These are phyloP conservation scores for Pachypanchax playfairii DNA, from an alignment of 2,113 vertebrate genomes.

Conservation along the genomic window DNA sequence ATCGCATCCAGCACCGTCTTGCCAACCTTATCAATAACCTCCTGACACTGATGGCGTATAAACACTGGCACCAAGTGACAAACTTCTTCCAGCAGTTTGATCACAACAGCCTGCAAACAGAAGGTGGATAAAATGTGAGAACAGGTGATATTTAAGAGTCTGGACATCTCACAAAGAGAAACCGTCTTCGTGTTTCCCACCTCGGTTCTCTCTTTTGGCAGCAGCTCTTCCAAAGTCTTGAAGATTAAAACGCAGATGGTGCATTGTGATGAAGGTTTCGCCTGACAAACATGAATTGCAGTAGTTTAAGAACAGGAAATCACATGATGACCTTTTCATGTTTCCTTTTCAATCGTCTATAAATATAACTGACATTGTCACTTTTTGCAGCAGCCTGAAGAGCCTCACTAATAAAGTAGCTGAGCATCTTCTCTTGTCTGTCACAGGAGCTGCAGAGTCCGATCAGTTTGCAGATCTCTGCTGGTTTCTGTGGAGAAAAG, in stretches of 20 bases:
- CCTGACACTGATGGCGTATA: constrained; percentile 74
- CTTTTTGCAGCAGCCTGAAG: constrained; percentile 23
- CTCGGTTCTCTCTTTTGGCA: constrained; percentile 73
- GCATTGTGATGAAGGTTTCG: constrained; percentile 42
- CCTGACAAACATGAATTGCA: constrained; percentile 39
- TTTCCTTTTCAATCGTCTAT: neutral
- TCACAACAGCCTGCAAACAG: constrained; percentile 67
- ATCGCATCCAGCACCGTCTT: constrained; percentile 76
- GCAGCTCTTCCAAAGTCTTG: constrained; percentile 63
- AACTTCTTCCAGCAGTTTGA: constrained; percentile 62
- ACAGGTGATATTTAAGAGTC: neutral
- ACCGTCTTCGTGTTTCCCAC: constrained; percentile 48
- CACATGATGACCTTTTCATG: neutral
- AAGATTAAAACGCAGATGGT: constrained; percentile 69
- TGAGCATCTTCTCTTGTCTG: constrained; percentile 30
- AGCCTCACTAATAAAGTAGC: constrained; percentile 46
- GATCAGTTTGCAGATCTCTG: constrained; percentile 72
- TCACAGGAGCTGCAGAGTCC: constrained; percentile 71
- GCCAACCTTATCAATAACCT: constrained; percentile 73
- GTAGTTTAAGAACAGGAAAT: neutral
- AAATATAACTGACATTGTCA: constrained; percentile 44
- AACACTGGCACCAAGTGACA: constrained; percentile 79
- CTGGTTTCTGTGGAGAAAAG: constrained; percentile 70
- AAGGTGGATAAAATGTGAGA: neutral
- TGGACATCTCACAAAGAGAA: neutral